A percentile compares a stretch with the other conserved stretches of the same genome.
phyloP scores from a whole-genome alignment of 2,113 vertebrate genomes.

The Centropus unirufus region DNA sequence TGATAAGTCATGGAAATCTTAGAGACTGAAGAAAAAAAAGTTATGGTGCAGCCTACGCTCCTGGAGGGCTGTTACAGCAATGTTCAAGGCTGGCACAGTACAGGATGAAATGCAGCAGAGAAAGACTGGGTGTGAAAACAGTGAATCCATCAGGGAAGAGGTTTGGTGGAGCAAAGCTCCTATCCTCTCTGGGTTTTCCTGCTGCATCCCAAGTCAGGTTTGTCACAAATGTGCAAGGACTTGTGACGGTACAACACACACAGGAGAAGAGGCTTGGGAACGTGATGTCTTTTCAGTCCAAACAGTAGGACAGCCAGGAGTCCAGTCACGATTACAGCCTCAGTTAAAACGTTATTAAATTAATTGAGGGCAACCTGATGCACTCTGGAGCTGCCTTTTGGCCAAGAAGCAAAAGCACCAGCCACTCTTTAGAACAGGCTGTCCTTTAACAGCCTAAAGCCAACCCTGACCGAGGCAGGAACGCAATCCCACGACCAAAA shows the following conservation, averaged over 20 bases:
- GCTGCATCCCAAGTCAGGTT: neutral
- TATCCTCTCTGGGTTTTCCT: neutral
- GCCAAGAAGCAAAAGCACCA: neutral
- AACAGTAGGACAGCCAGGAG: neutral
- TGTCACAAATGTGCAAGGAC: neutral
- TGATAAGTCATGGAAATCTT: neutral
- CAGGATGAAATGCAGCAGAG: neutral
- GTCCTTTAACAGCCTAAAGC: neutral
- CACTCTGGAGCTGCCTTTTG: neutral
- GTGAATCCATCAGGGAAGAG: neutral
- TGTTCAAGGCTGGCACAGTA: neutral
- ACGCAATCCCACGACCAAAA: neutral
- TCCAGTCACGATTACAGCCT: fast-evolving
- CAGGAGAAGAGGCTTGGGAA: neutral
- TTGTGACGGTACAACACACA: neutral
- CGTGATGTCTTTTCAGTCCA: neutral
- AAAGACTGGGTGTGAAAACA: neutral
- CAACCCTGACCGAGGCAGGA: neutral
- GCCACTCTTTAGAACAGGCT: neutral
- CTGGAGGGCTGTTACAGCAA: neutral
- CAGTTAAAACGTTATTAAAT: neutral
- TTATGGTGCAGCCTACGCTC: neutral
- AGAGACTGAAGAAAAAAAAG: neutral
- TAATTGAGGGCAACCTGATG: neutral
- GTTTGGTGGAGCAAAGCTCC: neutral